Evolutionary conservation across 2,113 vertebrate genomes (phyloP).

Genomic region (Morone saxatilis): DNA sequence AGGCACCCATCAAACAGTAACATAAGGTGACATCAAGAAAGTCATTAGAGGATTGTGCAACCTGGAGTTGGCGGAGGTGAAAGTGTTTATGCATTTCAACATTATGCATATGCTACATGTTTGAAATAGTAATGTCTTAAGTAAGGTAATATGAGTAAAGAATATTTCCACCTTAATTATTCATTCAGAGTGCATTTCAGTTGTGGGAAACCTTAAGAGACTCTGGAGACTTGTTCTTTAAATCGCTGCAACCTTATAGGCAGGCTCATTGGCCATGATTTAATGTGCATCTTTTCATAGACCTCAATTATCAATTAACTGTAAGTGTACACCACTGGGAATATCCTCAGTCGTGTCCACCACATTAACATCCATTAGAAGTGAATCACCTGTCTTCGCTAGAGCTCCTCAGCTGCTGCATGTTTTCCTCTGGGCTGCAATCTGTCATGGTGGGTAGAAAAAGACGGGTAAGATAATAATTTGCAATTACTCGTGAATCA

Average conservation of each 20-base stretch:
- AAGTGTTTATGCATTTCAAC: slow-evolving; percentile 40
- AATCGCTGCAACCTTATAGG: slow-evolving; percentile 74
- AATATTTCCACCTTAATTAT: slow-evolving; percentile 73
- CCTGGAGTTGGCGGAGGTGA: slow-evolving; percentile 43
- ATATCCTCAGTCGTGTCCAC: slow-evolving; percentile 68
- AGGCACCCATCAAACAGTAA: slow-evolving; percentile 46
- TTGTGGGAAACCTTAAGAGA: slow-evolving; percentile 70
- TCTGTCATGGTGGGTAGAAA: slow-evolving; percentile 49
- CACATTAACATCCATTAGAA: slow-evolving; percentile 78
- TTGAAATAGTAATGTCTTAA: slow-evolving; percentile 58
- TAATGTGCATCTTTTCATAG: slow-evolving; percentile 81
- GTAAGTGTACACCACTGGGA: slow-evolving; percentile 77
- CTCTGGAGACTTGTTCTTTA: slow-evolving; percentile 76
- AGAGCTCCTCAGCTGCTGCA: slow-evolving; percentile 55
- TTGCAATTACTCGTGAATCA: slow-evolving; percentile 39
- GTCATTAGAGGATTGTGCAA: slow-evolving; percentile 24
- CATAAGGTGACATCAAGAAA: slow-evolving; percentile 29
- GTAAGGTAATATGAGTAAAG: slow-evolving; percentile 60
- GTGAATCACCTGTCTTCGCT: slow-evolving; percentile 71
- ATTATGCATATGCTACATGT: slow-evolving; percentile 40
- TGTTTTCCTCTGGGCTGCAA: slow-evolving; percentile 64
- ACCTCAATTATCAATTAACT: slow-evolving; percentile 80
- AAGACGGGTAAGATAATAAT: slow-evolving; percentile 44
- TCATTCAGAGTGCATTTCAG: slow-evolving; percentile 69
- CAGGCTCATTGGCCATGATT: slow-evolving; percentile 72